These are phyloP conservation scores for Tetranychus urticae DNA, from an alignment of 1,140 invertebrate species.

Conservation along the genomic window DNA sequence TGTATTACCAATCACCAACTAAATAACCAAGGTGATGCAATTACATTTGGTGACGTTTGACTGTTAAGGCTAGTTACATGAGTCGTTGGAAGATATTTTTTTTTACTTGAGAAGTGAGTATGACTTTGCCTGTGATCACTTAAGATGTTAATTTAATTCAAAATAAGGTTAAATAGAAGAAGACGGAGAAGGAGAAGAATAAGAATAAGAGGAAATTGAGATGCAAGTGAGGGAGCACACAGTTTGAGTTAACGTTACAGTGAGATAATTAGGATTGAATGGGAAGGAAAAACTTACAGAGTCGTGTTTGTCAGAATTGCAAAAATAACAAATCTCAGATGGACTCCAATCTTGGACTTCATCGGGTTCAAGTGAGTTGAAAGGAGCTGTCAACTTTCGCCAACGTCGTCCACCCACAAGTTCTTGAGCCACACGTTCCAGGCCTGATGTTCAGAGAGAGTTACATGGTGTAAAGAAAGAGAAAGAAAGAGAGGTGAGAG, in stretches of 20 bases:
- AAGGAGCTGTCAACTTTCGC: constrained; percentile 55
- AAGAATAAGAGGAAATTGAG: too few relatives aligned
- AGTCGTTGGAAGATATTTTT: background rate
- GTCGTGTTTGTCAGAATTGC: constrained; percentile 34
- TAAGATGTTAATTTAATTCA: too few relatives aligned
- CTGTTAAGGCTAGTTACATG: background rate
- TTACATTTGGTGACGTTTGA: too few relatives aligned
- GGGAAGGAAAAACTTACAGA: constrained; percentile 1
- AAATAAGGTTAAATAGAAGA: too few relatives aligned
- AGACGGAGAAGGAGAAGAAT: too few relatives aligned
- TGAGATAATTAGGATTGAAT: background rate
- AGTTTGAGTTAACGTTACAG: too few relatives aligned
- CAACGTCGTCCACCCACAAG: constrained; percentile 81
- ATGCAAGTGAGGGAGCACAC: too few relatives aligned
- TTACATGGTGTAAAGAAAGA: background rate
- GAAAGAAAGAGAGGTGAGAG: background rate
- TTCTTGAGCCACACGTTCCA: constrained; percentile 84
- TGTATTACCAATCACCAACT: too few relatives aligned
- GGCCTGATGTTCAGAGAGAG: constrained; percentile 32
- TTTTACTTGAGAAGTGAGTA: too few relatives aligned
- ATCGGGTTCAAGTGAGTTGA: constrained; percentile 2
- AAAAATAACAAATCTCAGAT: constrained; percentile 61
- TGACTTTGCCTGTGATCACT: too few relatives aligned
- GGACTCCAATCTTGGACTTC: constrained; percentile 48
- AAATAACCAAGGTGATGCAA: too few relatives aligned